phyloP scores from a whole-genome alignment of 2,888 invertebrate genomes.

The Mythimna albipuncta region DNA sequence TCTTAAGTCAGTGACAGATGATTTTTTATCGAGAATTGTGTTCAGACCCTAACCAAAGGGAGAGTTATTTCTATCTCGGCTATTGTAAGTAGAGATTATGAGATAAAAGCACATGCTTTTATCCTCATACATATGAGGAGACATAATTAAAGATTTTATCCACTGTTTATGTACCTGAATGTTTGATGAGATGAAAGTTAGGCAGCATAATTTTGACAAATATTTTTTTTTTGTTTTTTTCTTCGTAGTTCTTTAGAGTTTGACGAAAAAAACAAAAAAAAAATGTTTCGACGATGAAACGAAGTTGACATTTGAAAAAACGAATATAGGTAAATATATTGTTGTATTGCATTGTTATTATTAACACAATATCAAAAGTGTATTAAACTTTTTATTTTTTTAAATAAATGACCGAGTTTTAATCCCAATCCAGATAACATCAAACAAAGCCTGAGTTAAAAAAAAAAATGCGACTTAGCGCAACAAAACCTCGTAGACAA shows the following conservation, averaged over 20 bases:
- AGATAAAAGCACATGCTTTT: slow-evolving; percentile 40
- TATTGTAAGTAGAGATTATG: slow-evolving; percentile 67
- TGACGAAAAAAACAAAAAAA: too few species aligned
- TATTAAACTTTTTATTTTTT: slow-evolving; percentile 26
- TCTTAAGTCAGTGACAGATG: slow-evolving; percentile 68
- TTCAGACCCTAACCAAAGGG: slow-evolving; percentile 61
- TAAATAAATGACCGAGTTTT: slow-evolving; percentile 40
- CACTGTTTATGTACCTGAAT: slow-evolving; percentile 23
- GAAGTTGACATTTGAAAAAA: too few species aligned
- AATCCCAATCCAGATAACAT: slow-evolving; percentile 53
- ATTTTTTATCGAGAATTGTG: slow-evolving; percentile 64
- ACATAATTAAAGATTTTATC: slow-evolving; percentile 32
- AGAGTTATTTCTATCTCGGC: slow-evolving; percentile 71
- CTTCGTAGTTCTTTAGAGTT: too few species aligned
- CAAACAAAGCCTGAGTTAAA: slow-evolving; percentile 51
- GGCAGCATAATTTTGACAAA: background rate
- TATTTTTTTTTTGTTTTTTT: too few species aligned
- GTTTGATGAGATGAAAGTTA: slow-evolving; percentile 16
- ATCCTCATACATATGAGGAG: background rate
- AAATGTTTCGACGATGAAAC: too few species aligned
- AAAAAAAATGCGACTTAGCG: slow-evolving; percentile 37
- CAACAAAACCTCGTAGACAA: slow-evolving; percentile 62
- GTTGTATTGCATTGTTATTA: background rate
- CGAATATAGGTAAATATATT: too few species aligned
- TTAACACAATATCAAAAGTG: slow-evolving; percentile 15